These are phyloP conservation scores for Antigone vipio DNA, from an alignment of 2,113 vertebrate species.

Conservation along the genomic window DNA sequence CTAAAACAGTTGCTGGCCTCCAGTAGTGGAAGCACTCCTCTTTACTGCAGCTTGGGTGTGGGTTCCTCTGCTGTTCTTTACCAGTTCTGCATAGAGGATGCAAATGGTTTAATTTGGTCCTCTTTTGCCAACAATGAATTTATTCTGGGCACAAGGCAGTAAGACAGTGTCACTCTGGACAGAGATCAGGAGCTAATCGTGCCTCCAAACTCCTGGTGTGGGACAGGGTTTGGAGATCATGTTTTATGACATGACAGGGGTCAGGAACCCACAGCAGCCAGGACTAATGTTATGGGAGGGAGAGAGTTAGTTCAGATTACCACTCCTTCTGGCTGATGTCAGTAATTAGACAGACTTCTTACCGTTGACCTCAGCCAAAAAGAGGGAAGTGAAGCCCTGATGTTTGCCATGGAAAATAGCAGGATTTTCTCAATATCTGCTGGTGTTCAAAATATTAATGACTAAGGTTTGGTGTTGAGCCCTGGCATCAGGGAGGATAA, in stretches of 20 bases:
- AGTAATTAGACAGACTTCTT: background rate
- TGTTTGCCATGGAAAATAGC: background rate
- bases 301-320: background rate
- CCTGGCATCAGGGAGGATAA: background rate
- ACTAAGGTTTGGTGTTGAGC: background rate
- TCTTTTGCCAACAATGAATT: background rate
- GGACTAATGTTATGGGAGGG: background rate
- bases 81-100: background rate
- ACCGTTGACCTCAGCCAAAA: background rate
- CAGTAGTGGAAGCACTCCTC: background rate
- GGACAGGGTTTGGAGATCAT: background rate
- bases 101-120: background rate
- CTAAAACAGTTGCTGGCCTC: background rate
- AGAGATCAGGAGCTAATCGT: background rate
- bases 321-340: background rate
- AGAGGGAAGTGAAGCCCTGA: background rate
- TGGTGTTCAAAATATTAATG: background rate
- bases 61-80: background rate
- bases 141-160: background rate
- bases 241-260: background rate
- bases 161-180: background rate
- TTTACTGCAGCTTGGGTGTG: background rate
- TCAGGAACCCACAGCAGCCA: background rate
- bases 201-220: background rate
- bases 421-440: background rate